Base-by-base conservation (phyloP, 2,797 vertebrate species). In the Choloepus didactylus region DNA sequence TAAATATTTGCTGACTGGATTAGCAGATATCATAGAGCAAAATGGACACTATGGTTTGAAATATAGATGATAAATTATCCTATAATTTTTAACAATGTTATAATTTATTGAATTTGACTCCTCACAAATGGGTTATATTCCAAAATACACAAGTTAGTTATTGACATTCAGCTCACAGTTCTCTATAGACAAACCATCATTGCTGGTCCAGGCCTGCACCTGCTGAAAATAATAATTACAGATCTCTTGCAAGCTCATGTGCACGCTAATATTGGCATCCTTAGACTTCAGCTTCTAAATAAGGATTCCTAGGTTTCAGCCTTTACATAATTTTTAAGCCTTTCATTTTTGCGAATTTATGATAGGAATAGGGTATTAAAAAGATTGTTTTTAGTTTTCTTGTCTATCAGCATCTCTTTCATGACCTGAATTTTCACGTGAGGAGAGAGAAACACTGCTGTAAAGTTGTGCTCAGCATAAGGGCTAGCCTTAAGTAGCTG, bases 281-380 rank as follows among this genome's bases (percentile, higher is more conserved):
- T 67, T 75, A 64, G 75, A 62, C 25, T 6, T 91, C 12, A 27
- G 66, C 69, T 95, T 95, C 49, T 72, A 87, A 56, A 54, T 87
- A 59, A 89, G 49, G 16, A 84, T 87, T 75, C n/a, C 86, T 81
- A 51, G 31, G 69, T 80, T 92, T 76, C 4, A 69, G 62, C 19
- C 19, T 35, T 10, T 16, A 41, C 18, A 3, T 54, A 25, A 84
- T 84, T 89, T 95, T 80, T 51, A 80, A 90, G 60, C 11, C 5
- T 31, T 92, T 77, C 6, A 2, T 60, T 82, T 91, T 92, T 82
- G 54, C 82, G 59, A 91, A 89, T 46, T 84, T 85, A 89, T 83
- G 54, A 67, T 19, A n/a, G 18, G 62, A 46, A 79, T 54, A 51
- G 73, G 66, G 2, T 64, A 29, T 66, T 96, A 16, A 73, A 75